phyloP scores from a whole-genome alignment of 2,797 vertebrate genomes.

The Distichodus sexfasciatus region DNA sequence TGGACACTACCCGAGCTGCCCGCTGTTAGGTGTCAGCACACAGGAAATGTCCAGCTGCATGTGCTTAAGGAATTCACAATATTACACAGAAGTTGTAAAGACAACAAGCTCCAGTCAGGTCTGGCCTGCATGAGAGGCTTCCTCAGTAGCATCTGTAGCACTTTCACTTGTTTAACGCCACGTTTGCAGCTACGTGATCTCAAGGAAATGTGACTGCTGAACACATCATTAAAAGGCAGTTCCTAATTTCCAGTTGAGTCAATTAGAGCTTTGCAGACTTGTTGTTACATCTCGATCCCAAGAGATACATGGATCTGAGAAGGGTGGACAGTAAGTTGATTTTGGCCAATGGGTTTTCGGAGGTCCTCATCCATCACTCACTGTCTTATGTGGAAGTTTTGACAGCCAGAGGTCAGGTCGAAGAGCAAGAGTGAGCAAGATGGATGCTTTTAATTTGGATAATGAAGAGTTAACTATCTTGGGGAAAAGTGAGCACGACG shows the following conservation, averaged over 20 bases:
- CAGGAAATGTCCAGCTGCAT: neutral
- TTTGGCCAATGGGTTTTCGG: constrained; percentile 71
- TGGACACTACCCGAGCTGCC: neutral
- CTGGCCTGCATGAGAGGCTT: constrained; percentile 68
- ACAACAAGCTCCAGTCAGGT: constrained; percentile 60
- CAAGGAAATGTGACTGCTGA: constrained; percentile 66
- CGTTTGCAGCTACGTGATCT: constrained; percentile 54
- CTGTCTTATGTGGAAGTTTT: constrained; percentile 72
- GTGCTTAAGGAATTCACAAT: constrained; percentile 54
- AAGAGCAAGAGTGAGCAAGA: constrained; percentile 74
- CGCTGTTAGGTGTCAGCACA: neutral
- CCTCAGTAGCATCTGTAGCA: too few species aligned
- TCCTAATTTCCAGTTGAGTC: constrained; percentile 75
- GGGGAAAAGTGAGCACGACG: constrained; percentile 67
- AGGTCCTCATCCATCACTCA: constrained; percentile 77
- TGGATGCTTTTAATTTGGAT: constrained; percentile 83
- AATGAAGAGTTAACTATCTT: constrained; percentile 83
- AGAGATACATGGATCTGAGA: constrained; percentile 72
- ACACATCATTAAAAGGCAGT: constrained; percentile 76
- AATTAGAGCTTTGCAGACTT: constrained; percentile 66
- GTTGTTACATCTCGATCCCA: constrained; percentile 66
- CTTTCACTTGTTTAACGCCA: too few species aligned
- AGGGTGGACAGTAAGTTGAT: constrained; percentile 73
- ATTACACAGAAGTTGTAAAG: constrained; percentile 63
- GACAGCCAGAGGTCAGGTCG: constrained; percentile 81